Evolutionary conservation across 2,113 vertebrate genomes (phyloP).

Genomic region (Siphamia tubifer): DNA sequence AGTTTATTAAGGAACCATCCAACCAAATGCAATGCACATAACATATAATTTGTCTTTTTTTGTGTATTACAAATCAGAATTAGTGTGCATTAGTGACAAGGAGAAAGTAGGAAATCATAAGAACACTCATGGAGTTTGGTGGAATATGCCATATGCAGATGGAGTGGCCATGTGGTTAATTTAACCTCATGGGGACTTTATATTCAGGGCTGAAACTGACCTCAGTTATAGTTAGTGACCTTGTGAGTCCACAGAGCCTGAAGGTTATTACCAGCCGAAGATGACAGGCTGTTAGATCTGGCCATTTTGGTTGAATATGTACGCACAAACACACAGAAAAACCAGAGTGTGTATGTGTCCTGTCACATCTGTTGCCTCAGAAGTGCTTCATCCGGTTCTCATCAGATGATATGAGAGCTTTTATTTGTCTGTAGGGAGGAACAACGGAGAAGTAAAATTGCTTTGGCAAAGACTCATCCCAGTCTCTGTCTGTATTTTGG

Average conservation of each 20-base stretch:
- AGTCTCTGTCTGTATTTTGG: not conserved
- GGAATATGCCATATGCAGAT: not conserved
- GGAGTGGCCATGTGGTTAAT: not conserved
- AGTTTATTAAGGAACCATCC: no score
- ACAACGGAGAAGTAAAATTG: slow-evolving; percentile 10
- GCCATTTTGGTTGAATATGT: slow-evolving; percentile 25
- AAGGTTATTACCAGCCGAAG: slow-evolving; percentile 4
- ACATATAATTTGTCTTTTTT: no score
- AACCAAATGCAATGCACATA: no score
- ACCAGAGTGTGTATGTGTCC: not conserved
- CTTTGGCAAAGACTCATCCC: not conserved
- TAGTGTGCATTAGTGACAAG: no score
- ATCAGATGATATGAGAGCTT: slow-evolving; percentile 11
- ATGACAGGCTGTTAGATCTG: slow-evolving; percentile 2
- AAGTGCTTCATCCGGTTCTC: not conserved
- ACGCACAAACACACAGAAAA: slow-evolving; percentile 10
- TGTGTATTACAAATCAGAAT: no score
- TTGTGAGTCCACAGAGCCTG: not conserved
- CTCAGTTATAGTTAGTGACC: slow-evolving; percentile 10
- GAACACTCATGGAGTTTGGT: not conserved
- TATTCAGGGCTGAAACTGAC: not conserved
- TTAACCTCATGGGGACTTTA: not conserved
- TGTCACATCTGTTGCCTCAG: not conserved
- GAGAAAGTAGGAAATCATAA: not conserved
- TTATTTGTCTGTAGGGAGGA: slow-evolving; percentile 10